Base-by-base conservation (phyloP, 1,140 invertebrate species). In the Drosophila ercepeae region DNA sequence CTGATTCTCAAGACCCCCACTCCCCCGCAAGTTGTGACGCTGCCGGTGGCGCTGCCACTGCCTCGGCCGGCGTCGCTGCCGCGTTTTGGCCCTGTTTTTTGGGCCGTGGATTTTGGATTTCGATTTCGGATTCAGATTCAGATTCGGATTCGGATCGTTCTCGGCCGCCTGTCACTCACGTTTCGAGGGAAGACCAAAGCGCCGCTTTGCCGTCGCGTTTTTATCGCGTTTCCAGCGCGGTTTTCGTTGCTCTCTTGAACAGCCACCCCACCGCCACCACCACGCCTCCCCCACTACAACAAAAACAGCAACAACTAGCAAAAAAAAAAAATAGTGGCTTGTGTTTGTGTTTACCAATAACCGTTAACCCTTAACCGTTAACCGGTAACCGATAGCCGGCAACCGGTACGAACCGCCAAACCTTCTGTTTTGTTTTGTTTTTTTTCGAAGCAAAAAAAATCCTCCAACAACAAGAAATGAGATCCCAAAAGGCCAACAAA, bases 51-150 rank as follows among this genome's bases (percentile, higher is more conserved):
- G 44, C 45, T 58, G 54, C 18, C 44, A 7, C n/a, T n/a, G 19
- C 19, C 19, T 18, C 29, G 14, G 51, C 32, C 34, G 34, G 16
- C 50, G 71, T 58, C 61, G 73, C 46, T 45, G 67, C 50, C 48
- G 55, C 39, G 52, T 82, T 77, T 82, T 82, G 78, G 67, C 78
- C 72, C 67, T 41, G 23, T 54, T 54, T 25, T 41, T 14, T 9
- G 39, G 39, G 6, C 39, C 39, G 16, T 42, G 39, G 39, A 42
- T 42, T 42, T 42, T 42, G 5, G 39, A 42, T 42, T 42, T 42
- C 39, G 39, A 16, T 41, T 41, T 41, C 36, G 14, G 36, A 41
- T 41, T 41, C 36, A 41, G 39, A 42, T 42, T 42, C 39, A 16
- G 39, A 42, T 18, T 42, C 39, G 39, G 39, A 42, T 19, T 19